Evolutionary conservation across 2,888 invertebrate species (phyloP).

Genomic region (Apamea epomidion): DNA sequence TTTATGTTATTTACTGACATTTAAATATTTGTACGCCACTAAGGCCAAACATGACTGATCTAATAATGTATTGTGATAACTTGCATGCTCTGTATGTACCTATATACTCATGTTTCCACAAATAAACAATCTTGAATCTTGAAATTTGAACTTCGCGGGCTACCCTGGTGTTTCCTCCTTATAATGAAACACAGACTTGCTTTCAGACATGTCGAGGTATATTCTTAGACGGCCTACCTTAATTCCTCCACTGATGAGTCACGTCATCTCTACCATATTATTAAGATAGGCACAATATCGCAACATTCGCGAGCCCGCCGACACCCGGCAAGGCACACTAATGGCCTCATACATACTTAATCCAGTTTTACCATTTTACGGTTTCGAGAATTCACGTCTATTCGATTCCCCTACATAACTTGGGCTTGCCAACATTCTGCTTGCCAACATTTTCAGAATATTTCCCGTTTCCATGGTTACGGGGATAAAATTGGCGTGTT

Average conservation of each 20-base stretch:
- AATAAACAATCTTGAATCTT: no score
- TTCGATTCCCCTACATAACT: constrained; percentile 32
- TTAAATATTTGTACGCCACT: no score
- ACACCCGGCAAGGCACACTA: constrained; percentile 57
- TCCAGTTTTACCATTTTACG: constrained; percentile 67
- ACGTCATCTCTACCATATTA: constrained; percentile 23
- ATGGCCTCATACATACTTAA: constrained; percentile 75
- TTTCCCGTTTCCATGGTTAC: constrained; percentile 12
- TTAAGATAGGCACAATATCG: constrained; percentile 39
- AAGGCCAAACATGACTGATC: no score
- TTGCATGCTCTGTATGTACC: no score
- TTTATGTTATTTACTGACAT: no score
- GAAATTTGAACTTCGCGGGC: no score
- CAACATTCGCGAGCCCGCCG: constrained; percentile 46
- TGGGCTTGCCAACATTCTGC: constrained; percentile 43
- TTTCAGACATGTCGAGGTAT: not conserved
- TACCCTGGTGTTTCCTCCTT: not conserved
- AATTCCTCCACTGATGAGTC: constrained; percentile 22
- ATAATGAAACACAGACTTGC: not conserved
- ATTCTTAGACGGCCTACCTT: not conserved
- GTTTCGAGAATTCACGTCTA: constrained; percentile 54
- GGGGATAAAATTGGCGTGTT: constrained; percentile 17
- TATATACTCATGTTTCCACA: no score
- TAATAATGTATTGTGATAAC: no score
- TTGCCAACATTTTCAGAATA: constrained; percentile 28